Evolutionary conservation across 1,140 invertebrate genomes (phyloP).

Genomic region (Homarus americanus): DNA sequence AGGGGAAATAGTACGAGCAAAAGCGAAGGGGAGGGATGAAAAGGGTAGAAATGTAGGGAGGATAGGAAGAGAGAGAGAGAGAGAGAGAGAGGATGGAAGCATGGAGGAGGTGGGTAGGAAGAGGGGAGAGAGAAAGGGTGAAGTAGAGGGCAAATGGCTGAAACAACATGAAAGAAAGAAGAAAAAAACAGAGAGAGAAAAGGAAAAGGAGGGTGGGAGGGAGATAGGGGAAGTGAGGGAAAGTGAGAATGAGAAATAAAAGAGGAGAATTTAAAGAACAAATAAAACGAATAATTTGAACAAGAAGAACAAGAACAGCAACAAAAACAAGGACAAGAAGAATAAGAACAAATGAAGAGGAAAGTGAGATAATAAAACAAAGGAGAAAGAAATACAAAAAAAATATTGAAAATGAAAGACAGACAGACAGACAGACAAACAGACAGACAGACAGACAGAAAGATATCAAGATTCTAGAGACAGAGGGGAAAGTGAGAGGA

Average conservation of each 20-base stretch:
- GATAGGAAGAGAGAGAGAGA: neutral
- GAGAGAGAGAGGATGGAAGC: neutral
- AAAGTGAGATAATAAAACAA: no score
- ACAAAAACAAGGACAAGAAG: neutral
- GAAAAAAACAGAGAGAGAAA: neutral
- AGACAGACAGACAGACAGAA: no score
- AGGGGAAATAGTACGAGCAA: neutral
- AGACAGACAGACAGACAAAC: no score
- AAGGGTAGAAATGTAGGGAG: neutral
- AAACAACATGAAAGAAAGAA: neutral
- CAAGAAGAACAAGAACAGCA: no score
- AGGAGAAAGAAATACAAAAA: neutral
- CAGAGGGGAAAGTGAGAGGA: neutral
- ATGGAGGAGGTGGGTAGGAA: no score
- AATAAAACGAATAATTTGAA: neutral
- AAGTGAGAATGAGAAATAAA: neutral
- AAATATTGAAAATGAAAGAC: no score
- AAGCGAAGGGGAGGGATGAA: neutral
- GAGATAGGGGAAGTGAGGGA: neutral
- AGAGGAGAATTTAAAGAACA: constrained; percentile 1
- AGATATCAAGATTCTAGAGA: no score
- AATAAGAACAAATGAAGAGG: neutral
- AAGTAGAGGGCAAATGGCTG: no score
- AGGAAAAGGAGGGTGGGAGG: neutral
- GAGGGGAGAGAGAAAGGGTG: neutral